Evolutionary conservation across 2,113 vertebrate genomes (phyloP).

Genomic region (Microcebus tavaratra): DNA sequence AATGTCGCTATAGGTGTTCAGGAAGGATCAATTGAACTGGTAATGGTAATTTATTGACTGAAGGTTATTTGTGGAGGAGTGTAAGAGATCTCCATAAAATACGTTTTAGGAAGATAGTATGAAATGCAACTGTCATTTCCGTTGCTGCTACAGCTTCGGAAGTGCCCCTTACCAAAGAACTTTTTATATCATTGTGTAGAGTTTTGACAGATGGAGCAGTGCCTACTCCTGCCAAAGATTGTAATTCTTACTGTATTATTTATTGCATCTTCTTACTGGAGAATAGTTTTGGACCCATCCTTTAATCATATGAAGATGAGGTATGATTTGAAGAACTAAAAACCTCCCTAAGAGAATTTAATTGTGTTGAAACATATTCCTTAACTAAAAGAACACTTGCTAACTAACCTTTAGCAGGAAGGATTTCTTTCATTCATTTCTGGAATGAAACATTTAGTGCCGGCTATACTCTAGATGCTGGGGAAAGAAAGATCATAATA

Average conservation of each 20-base stretch:
- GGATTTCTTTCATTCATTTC: slow-evolving; percentile 10
- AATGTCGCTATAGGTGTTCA: background rate
- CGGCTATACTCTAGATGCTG: background rate
- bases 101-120: background rate
- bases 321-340: slow-evolving; percentile 25
- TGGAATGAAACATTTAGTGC: slow-evolving; percentile 1
- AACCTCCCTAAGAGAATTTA: background rate
- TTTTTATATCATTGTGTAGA: background rate
- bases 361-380: background rate
- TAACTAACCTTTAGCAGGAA: background rate
- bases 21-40: background rate
- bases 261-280: slow-evolving; percentile 19
- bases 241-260: background rate
- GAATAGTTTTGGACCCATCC: background rate
- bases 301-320: background rate
- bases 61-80: background rate
- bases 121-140: slow-evolving; percentile 27
- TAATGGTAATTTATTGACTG: slow-evolving; percentile 17
- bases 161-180: background rate
- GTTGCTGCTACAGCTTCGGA: background rate
- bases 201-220: slow-evolving; percentile 17
- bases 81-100: background rate
- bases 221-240: background rate
- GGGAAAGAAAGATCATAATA: background rate
- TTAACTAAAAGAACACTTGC: slow-evolving; percentile 10